Conservation (phyloP, 53 echinoderm and acorn worm species). For the Zoroaster sp. region DNA sequence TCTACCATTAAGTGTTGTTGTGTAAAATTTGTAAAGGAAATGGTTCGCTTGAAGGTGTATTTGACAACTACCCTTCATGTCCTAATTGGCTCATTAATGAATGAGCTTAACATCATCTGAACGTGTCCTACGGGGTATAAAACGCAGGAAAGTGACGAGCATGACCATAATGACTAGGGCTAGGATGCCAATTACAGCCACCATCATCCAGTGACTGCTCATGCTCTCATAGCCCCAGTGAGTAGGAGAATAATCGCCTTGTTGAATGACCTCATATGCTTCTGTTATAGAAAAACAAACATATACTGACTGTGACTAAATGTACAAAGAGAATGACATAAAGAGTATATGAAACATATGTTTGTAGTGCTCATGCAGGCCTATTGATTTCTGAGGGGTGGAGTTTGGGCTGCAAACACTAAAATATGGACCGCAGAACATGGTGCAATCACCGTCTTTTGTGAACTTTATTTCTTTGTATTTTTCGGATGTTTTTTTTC, state of each 20-base stretch:
- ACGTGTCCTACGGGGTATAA: neutral
- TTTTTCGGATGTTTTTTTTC: too few relatives aligned
- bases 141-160: neutral
- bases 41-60: too few relatives aligned
- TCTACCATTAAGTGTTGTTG: neutral
- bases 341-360: too few relatives aligned
- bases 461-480: too few relatives aligned
- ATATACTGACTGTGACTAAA: neutral
- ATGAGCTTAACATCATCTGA: neutral
- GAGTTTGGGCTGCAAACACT: too few relatives aligned
- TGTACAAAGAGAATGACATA: neutral
- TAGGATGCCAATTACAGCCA: slow-evolving; percentile 10
- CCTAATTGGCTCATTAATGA: neutral
- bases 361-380: too few relatives aligned
- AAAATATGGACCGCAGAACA: too few relatives aligned
- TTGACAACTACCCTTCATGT: too few relatives aligned
- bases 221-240: neutral
- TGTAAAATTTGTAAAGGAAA: neutral
- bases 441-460: too few relatives aligned
- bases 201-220: slow-evolving; percentile 27
- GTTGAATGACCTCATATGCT: neutral
- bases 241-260: neutral
- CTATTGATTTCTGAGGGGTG: too few relatives aligned
- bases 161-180: slow-evolving; percentile 2
- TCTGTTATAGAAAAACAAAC: neutral